phyloP scores from a whole-genome alignment of 2,797 vertebrate species.

The Siniperca obscura region DNA sequence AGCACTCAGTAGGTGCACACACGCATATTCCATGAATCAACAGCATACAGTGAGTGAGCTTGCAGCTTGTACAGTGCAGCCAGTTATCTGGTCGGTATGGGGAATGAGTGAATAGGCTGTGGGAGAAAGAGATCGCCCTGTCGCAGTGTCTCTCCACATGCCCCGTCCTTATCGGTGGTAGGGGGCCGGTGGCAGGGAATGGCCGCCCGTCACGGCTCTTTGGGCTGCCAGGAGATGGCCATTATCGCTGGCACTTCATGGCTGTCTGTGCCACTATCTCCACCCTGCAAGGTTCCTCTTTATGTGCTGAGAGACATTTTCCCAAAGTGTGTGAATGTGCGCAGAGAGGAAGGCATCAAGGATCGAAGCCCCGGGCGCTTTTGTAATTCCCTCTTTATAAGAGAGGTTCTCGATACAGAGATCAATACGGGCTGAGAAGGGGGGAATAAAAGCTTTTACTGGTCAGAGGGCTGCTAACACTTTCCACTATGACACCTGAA shows the following conservation, averaged over 20 bases:
- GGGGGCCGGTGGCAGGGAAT: slow-evolving; percentile 61
- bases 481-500: slow-evolving; percentile 24
- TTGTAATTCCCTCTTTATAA: slow-evolving; percentile 50
- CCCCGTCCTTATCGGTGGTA: slow-evolving; percentile 70
- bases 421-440: slow-evolving; percentile 48
- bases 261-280: slow-evolving; percentile 74
- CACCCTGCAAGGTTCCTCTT: slow-evolving; percentile 71
- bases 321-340: slow-evolving; percentile 54
- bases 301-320: slow-evolving; percentile 60
- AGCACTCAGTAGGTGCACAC: slow-evolving; percentile 42
- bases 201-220: slow-evolving; percentile 72
- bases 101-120: slow-evolving; percentile 42
- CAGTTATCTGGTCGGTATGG: slow-evolving; percentile 49
- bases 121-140: slow-evolving; percentile 56
- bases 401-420: slow-evolving; percentile 53
- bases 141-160: slow-evolving; percentile 43
- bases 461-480: slow-evolving; percentile 26
- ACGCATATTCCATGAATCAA: slow-evolving; percentile 39
- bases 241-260: slow-evolving; percentile 76
- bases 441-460: slow-evolving; percentile 29
- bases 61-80: slow-evolving; percentile 35
- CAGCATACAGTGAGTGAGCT: slow-evolving; percentile 13
- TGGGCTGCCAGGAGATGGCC: slow-evolving; percentile 75
- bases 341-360: slow-evolving; percentile 39
- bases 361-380: slow-evolving; percentile 41